phyloP scores from a whole-genome alignment of 2,888 invertebrate genomes.

The Plagodis pulveraria region DNA sequence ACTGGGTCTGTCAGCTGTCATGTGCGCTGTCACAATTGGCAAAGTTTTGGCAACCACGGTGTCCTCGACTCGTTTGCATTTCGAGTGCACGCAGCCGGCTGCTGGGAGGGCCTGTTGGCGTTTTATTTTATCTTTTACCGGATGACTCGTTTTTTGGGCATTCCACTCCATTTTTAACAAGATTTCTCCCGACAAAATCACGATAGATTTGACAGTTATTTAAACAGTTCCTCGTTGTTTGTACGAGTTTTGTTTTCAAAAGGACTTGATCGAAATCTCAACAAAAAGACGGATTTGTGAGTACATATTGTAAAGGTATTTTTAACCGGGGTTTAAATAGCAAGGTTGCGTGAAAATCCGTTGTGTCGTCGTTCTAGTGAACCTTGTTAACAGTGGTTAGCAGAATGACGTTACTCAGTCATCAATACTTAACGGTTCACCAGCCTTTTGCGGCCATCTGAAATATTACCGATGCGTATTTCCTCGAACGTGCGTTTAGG shows the following conservation, averaged over 20 bases:
- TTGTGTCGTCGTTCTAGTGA: constrained; percentile 31
- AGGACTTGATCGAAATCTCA: constrained; percentile 9
- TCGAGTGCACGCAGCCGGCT: constrained; percentile 54
- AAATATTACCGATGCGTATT: constrained; percentile 54
- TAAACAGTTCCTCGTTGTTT: constrained; percentile 64
- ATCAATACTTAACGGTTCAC: constrained; percentile 51
- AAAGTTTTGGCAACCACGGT: constrained; percentile 59
- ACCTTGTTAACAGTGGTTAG: constrained; percentile 63
- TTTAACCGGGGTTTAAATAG: constrained; percentile 6
- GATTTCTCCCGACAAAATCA: constrained; percentile 63
- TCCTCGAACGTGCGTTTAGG: constrained; percentile 45
- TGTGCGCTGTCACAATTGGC: constrained; percentile 42
- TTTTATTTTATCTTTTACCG: constrained; percentile 60
- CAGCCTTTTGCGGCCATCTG: constrained; percentile 33
- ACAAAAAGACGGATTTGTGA: constrained; percentile 13
- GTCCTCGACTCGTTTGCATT: constrained; percentile 67
- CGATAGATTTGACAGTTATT: constrained; percentile 70
- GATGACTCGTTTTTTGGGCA: constrained; percentile 69
- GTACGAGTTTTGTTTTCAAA: constrained; percentile 46
- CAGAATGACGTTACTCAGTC: constrained; percentile 50
- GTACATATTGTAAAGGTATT: background rate
- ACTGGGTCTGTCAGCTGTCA: constrained; percentile 40
- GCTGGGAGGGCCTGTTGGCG: constrained; percentile 46
- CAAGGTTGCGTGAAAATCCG: constrained; percentile 8
- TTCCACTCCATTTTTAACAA: constrained; percentile 71